A percentile compares a stretch with the other conserved stretches of the same genome.
Conservation (phyloP, 2,888 invertebrate species). For the Eupelmus urozonus region DNA sequence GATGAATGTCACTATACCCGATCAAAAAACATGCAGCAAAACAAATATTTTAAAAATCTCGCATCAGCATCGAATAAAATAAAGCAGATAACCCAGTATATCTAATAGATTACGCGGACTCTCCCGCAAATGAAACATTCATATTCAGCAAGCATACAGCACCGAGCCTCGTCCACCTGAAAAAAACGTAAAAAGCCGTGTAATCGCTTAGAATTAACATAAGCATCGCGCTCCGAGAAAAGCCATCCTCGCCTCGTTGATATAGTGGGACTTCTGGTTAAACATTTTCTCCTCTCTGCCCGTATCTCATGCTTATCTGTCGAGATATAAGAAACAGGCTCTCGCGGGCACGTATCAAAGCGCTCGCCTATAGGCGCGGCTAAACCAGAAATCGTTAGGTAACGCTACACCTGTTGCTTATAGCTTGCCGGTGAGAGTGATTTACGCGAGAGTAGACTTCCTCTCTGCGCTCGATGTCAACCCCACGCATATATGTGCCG, state of each 20-base stretch:
- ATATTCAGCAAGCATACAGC: too few species aligned
- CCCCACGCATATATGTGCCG: slow-evolving; percentile 56
- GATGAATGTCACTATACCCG: too few species aligned
- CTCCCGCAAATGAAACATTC: too few species aligned
- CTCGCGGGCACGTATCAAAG: slow-evolving; percentile 6
- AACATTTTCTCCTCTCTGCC: neutral
- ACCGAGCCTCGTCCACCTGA: too few species aligned
- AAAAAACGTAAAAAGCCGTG: neutral
- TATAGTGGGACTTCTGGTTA: neutral
- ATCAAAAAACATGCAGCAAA: too few species aligned
- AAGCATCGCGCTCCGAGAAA: slow-evolving; percentile 24
- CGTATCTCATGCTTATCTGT: slow-evolving; percentile 13
- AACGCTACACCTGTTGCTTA: slow-evolving; percentile 71
- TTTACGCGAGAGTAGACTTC: slow-evolving; percentile 48
- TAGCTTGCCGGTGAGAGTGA: slow-evolving; percentile 54
- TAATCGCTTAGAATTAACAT: slow-evolving; percentile 49
- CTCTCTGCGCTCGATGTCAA: slow-evolving; percentile 28
- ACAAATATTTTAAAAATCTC: too few species aligned
- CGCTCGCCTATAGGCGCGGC: slow-evolving; percentile 37
- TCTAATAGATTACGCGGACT: too few species aligned
- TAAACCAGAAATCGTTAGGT: slow-evolving; percentile 65
- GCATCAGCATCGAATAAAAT: too few species aligned
- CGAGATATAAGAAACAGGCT: too few species aligned
- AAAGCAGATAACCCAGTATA: too few species aligned
- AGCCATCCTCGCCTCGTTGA: neutral